phyloP scores from a whole-genome alignment of 1,140 invertebrate species.

The Penaeus indicus region DNA sequence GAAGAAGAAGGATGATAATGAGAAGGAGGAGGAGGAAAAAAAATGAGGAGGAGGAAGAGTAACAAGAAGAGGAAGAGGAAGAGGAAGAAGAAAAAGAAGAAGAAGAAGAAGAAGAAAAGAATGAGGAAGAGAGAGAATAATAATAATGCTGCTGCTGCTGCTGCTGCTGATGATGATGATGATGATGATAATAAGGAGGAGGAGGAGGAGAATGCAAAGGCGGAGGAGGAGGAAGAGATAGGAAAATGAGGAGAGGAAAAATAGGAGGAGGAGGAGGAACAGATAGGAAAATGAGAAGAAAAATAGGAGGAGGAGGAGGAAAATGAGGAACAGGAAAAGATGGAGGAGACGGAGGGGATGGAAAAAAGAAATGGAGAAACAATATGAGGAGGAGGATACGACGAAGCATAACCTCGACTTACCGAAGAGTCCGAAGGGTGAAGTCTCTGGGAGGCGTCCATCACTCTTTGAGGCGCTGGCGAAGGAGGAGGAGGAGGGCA shows the following conservation, averaged over 20 bases:
- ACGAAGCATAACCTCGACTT: background rate
- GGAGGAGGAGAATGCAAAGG: too few relatives aligned
- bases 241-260: background rate
- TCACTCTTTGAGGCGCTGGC: constrained; percentile 53
- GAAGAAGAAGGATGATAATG: too few relatives aligned
- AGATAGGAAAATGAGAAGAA: background rate
- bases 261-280: background rate
- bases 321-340: background rate
- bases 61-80: too few relatives aligned
- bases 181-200: too few relatives aligned
- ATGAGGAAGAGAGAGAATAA: too few relatives aligned
- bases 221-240: too few relatives aligned
- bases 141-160: too few relatives aligned
- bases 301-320: background rate
- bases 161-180: too few relatives aligned
- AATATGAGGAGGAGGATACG: background rate
- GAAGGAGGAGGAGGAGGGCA: constrained; percentile 60
- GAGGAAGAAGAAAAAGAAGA: too few relatives aligned
- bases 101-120: too few relatives aligned
- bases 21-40: too few relatives aligned
- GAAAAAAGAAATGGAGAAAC: background rate
- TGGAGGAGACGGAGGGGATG: background rate
- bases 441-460: constrained; percentile 57
- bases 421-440: constrained; percentile 58
- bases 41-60: too few relatives aligned